A percentile compares a stretch with the other conserved stretches of the same genome.
Evolutionary conservation across 1,140 invertebrate species (phyloP).

Genomic region (Listronotus bonariensis): DNA sequence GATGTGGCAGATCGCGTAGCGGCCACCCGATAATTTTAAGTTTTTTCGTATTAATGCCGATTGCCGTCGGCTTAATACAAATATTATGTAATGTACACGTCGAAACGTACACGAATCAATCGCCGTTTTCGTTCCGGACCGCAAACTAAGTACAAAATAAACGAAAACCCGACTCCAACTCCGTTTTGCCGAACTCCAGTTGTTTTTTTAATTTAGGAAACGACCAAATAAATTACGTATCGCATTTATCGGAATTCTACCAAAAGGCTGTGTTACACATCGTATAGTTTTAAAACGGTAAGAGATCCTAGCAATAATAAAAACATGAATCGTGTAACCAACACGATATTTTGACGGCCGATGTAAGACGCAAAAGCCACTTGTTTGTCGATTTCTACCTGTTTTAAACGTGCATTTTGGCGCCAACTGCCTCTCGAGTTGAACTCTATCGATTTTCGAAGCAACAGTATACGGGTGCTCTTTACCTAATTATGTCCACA

Average conservation of each 20-base stretch:
- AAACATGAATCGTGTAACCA: conserved; percentile 23
- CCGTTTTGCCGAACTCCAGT: conserved; percentile 44
- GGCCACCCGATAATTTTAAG: conserved; percentile 51
- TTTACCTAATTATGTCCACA: background rate
- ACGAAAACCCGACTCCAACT: conserved; percentile 25
- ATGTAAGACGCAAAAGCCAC: conserved; percentile 39
- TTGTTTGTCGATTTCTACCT: conserved; percentile 36
- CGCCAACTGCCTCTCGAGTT: conserved; percentile 33
- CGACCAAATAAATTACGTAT: conserved; percentile 51
- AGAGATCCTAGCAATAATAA: conserved; percentile 31
- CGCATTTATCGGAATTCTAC: conserved; percentile 51
- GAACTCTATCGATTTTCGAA: conserved; percentile 22
- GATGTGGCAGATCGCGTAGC: conserved; percentile 55
- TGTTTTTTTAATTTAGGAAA: conserved; percentile 41
- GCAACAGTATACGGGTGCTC: conserved; percentile 12
- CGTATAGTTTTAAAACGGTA: conserved; percentile 53
- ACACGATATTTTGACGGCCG: conserved; percentile 22
- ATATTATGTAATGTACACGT: conserved; percentile 53
- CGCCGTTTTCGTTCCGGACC: conserved; percentile 47
- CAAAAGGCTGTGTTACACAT: conserved; percentile 54
- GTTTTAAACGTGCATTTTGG: conserved; percentile 28
- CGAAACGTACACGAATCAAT: conserved; percentile 49
- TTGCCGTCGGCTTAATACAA: conserved; percentile 48
- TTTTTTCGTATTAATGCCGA: conserved; percentile 51
- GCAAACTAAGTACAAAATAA: conserved; percentile 48